phyloP scores from a whole-genome alignment of 2,888 invertebrate species.

The Caenorhabditis auriculariae region DNA sequence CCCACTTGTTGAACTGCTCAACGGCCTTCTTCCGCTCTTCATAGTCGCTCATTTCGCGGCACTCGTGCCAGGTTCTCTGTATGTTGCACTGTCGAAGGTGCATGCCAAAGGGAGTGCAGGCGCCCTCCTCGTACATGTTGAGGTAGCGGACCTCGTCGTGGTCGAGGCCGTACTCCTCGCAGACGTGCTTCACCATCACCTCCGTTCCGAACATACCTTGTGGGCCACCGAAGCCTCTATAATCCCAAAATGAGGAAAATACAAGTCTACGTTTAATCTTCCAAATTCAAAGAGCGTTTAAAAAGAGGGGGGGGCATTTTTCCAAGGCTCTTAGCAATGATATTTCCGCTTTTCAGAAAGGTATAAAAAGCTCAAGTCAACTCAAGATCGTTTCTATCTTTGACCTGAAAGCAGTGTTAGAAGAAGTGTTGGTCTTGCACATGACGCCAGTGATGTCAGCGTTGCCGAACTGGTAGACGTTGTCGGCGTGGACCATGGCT shows the following conservation, averaged over 20 bases:
- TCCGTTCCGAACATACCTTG: slow-evolving; percentile 87
- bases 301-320: too few species aligned
- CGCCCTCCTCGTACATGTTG: slow-evolving; percentile 81
- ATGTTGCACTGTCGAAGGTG: slow-evolving; percentile 73
- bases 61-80: slow-evolving; percentile 62
- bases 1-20: slow-evolving; percentile 63
- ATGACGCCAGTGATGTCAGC: slow-evolving; percentile 72
- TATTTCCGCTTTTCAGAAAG: too few species aligned
- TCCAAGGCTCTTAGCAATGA: too few species aligned
- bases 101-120: slow-evolving; percentile 79
- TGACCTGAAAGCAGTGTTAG: slow-evolving; percentile 89
- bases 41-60: slow-evolving; percentile 59
- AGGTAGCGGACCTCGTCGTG: slow-evolving; percentile 66
- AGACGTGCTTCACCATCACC: slow-evolving; percentile 77
- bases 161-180: slow-evolving; percentile 65
- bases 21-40: slow-evolving; percentile 52
- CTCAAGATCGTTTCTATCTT: slow-evolving; percentile 89
- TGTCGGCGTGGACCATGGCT: slow-evolving; percentile 81
- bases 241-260: not conserved
- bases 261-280: too few species aligned
- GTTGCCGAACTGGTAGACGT: slow-evolving; percentile 79
- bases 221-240: slow-evolving; percentile 77
- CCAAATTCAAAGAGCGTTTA: too few species aligned
- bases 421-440: slow-evolving; percentile 85
- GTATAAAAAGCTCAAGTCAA: too few species aligned